Evolutionary conservation across 2,888 invertebrate genomes (phyloP).

Genomic region (Ellobium chinense): DNA sequence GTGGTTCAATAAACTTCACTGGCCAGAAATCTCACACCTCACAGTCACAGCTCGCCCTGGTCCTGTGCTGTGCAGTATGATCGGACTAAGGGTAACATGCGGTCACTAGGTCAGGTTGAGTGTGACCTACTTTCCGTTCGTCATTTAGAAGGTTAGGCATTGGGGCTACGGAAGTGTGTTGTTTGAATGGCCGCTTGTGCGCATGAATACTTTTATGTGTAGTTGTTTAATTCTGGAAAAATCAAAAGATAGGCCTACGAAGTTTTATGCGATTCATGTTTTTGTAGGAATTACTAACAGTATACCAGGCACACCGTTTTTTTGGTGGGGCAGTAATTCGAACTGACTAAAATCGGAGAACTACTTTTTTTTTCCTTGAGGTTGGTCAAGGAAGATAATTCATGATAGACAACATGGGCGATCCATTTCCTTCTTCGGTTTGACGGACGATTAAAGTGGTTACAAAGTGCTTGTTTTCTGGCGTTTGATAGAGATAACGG

Average conservation of each 20-base stretch:
- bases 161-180: slow-evolving; percentile 11
- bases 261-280: too few species aligned
- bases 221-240: too few species aligned
- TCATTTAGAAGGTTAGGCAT: too few species aligned
- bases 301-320: too few species aligned
- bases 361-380: slow-evolving; percentile 10
- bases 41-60: too few species aligned
- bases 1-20: too few species aligned
- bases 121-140: slow-evolving; percentile 15
- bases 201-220: background rate
- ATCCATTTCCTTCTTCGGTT: slow-evolving; percentile 23
- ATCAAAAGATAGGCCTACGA: too few species aligned
- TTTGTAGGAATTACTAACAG: too few species aligned
- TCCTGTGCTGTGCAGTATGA: too few species aligned
- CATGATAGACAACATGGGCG: slow-evolving; percentile 19
- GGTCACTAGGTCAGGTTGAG: slow-evolving; percentile 29
- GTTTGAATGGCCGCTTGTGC: slow-evolving; percentile 4
- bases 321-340: too few species aligned
- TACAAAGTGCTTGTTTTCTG: background rate
- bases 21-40: too few species aligned
- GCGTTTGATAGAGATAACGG: background rate
- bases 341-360: background rate
- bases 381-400: slow-evolving; percentile 37
- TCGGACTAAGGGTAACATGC: background rate
- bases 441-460: too few species aligned